A percentile compares a stretch with the other conserved stretches of the same genome.
These are phyloP conservation scores for Toxotes jaculatrix DNA, from an alignment of 2,113 vertebrate genomes.

Conservation along the genomic window DNA sequence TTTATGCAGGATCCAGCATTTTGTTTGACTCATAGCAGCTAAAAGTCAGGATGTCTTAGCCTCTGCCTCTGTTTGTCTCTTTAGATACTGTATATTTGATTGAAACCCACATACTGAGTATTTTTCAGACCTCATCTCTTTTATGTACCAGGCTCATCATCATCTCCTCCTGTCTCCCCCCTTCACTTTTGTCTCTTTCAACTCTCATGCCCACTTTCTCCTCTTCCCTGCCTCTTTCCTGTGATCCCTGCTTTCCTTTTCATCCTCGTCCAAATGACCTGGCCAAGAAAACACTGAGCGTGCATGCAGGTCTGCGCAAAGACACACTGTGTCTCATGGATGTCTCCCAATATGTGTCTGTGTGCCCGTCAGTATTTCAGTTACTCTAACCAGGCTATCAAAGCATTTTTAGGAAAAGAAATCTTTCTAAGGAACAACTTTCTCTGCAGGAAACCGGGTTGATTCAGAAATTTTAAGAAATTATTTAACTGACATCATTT, in stretches of 20 bases:
- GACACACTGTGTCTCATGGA: background rate
- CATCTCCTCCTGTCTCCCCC: background rate
- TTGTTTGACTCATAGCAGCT: too few species aligned
- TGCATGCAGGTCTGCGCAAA: background rate
- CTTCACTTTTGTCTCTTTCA: conserved; percentile 18
- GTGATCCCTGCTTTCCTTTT: conserved; percentile 42
- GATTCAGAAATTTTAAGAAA: background rate
- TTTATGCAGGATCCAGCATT: too few species aligned
- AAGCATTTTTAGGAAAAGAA: background rate
- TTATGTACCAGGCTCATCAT: background rate
- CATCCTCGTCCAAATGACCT: conserved; percentile 58
- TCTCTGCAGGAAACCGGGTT: background rate
- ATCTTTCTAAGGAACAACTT: background rate
- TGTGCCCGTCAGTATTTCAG: too few species aligned
- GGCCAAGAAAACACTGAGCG: conserved; percentile 32
- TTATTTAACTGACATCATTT: background rate
- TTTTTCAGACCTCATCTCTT: background rate
- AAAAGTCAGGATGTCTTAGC: background rate
- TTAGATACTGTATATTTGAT: too few species aligned
- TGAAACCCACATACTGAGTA: background rate
- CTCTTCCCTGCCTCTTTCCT: conserved; percentile 15
- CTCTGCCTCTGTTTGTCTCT: background rate
- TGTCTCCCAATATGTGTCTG: background rate
- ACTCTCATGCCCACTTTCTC: conserved; percentile 13
- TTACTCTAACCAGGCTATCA: background rate